phyloP scores from a whole-genome alignment of 1,140 invertebrate genomes.

The Manduca sexta region DNA sequence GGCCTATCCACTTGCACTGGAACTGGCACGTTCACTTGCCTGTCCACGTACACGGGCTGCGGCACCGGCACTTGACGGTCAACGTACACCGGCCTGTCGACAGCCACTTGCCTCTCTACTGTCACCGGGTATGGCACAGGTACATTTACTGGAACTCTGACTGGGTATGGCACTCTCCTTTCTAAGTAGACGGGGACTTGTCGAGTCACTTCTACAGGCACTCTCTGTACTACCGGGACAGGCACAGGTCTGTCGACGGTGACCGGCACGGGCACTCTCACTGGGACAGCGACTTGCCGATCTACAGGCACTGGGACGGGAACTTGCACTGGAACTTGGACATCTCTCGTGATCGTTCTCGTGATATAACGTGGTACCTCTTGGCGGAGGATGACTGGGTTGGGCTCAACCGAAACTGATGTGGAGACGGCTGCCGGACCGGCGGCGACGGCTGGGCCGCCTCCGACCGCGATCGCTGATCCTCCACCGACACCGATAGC shows the following conservation, averaged over 20 bases:
- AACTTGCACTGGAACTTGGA: constrained; percentile 77
- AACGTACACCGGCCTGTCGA: constrained; percentile 62
- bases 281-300: constrained; percentile 48
- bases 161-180: constrained; percentile 55
- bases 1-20: constrained; percentile 58
- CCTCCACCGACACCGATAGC: constrained; percentile 3
- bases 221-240: constrained; percentile 53
- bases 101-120: constrained; percentile 56
- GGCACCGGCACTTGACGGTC: constrained; percentile 59
- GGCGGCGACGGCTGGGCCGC: background rate
- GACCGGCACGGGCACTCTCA: constrained; percentile 73
- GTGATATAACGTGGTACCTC: constrained; percentile 74
- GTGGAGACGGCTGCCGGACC: constrained; percentile 25
- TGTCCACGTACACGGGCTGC: constrained; percentile 52
- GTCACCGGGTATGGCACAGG: constrained; percentile 59
- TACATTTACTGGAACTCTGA: constrained; percentile 53
- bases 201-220: constrained; percentile 72
- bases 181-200: constrained; percentile 74
- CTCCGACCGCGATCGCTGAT: constrained; percentile 3
- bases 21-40: constrained; percentile 48
- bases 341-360: constrained; percentile 70
- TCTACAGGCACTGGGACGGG: constrained; percentile 72
- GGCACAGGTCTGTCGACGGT: constrained; percentile 56
- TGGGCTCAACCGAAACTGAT: constrained; percentile 71
- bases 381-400: constrained; percentile 75